phyloP scores from a whole-genome alignment of 1,140 invertebrate species.

The Papilio glaucus region DNA sequence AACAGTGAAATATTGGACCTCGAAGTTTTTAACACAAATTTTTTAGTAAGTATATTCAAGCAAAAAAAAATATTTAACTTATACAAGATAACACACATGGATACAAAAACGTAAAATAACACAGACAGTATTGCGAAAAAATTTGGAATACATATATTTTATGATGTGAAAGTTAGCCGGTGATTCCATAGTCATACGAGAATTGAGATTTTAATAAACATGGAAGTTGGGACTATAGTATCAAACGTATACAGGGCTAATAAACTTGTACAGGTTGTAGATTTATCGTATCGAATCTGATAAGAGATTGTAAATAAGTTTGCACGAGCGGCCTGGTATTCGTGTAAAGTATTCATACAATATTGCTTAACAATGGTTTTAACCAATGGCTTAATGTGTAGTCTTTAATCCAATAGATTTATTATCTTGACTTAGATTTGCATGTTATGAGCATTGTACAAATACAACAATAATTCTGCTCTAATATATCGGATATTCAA shows the following conservation, averaged over 20 bases:
- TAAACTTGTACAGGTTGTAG: background rate
- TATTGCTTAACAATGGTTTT: conserved; percentile 3
- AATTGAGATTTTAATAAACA: background rate
- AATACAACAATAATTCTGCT: background rate
- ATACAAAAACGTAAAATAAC: no score
- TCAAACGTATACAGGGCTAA: background rate
- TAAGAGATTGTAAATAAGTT: conserved; percentile 18
- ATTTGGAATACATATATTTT: no score
- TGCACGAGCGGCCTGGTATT: background rate
- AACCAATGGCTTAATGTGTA: background rate
- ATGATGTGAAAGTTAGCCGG: no score
- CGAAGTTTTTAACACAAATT: background rate
- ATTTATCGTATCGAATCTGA: background rate
- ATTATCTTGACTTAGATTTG: background rate
- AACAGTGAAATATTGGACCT: no score
- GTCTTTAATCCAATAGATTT: conserved; percentile 2
- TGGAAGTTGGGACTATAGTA: background rate
- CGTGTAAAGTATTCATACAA: background rate
- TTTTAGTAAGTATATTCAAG: no score
- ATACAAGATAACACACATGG: no score
- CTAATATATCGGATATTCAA: background rate
- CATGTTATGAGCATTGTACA: background rate
- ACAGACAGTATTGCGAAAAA: no score
- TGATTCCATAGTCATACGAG: background rate
- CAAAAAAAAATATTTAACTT: no score